Conservation (phyloP, 1,140 invertebrate genomes). For the Drosophila insularis region DNA sequence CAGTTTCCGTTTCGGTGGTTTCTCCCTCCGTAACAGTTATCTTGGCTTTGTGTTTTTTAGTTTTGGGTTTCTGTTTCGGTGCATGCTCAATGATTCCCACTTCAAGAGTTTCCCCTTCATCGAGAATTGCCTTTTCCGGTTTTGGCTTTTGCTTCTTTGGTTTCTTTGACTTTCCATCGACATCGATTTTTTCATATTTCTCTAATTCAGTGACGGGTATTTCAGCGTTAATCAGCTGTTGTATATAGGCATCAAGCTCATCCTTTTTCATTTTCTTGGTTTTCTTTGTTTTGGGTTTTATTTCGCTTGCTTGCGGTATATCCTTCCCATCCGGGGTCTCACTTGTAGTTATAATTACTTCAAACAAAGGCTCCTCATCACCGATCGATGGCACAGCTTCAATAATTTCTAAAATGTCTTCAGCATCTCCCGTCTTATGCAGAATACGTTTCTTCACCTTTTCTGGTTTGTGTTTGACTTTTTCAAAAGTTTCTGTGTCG, state of each 20-base stretch:
- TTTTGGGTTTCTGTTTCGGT: conserved; percentile 54
- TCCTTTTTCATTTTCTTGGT: conserved; percentile 70
- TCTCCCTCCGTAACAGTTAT: conserved; percentile 7
- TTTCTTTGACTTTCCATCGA: conserved; percentile 71
- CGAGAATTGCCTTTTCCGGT: conserved; percentile 16
- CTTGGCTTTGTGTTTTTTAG: conserved; percentile 52
- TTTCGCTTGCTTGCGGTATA: conserved; percentile 44
- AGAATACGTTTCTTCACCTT: conserved; percentile 66
- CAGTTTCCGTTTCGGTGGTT: conserved; percentile 2
- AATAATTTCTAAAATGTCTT: conserved; percentile 70
- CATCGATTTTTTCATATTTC: conserved; percentile 79
- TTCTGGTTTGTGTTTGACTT: conserved; percentile 27
- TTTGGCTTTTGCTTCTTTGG: conserved; percentile 73
- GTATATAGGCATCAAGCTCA: conserved; percentile 77
- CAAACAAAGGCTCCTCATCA: conserved; percentile 72
- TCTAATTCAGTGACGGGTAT: conserved; percentile 79
- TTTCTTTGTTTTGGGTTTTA: conserved; percentile 43
- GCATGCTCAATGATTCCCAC: conserved; percentile 59
- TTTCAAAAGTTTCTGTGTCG: conserved; percentile 58
- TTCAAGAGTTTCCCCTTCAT: conserved; percentile 54
- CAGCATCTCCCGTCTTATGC: conserved; percentile 61
- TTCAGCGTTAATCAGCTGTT: conserved; percentile 74
- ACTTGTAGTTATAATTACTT: conserved; percentile 71
- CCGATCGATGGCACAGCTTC: conserved; percentile 55
- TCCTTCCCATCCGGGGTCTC: conserved; percentile 35